Evolutionary conservation across 2,113 vertebrate genomes (phyloP).

Genomic region (Peromyscus leucopus): DNA sequence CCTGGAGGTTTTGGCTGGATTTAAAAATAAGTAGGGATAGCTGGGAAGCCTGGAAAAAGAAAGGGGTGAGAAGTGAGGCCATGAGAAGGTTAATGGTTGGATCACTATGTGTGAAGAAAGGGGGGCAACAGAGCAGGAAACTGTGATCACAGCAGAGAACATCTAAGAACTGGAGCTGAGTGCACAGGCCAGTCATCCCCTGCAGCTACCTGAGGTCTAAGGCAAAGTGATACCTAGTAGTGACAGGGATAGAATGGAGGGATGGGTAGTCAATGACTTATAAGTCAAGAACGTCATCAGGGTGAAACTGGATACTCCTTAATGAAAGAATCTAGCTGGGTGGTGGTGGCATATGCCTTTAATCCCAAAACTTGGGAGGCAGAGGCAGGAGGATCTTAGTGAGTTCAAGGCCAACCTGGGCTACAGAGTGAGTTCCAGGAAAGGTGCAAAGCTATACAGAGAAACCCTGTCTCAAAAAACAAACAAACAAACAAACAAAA

Average conservation of each 20-base stretch:
- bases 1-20: neutral
- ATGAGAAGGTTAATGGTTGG: neutral
- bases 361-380: no score
- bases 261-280: neutral
- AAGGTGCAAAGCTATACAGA: no score
- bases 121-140: neutral
- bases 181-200: neutral
- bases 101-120: neutral
- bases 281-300: constrained; percentile 27
- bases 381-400: no score
- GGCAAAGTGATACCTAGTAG: neutral
- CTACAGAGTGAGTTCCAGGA: no score
- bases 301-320: neutral
- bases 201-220: neutral
- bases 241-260: neutral
- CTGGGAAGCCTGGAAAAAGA: neutral
- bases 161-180: neutral
- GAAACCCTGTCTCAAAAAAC: no score
- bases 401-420: no score
- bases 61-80: neutral
- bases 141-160: neutral
- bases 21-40: neutral
- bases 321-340: neutral
- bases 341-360: no score
- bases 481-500: no score